Percentiles rank a stretch among this genome's conserved stretches.
These are phyloP conservation scores for Sebastes kiyomatsui DNA, from an alignment of 2,797 vertebrate species.

Conservation along the genomic window DNA sequence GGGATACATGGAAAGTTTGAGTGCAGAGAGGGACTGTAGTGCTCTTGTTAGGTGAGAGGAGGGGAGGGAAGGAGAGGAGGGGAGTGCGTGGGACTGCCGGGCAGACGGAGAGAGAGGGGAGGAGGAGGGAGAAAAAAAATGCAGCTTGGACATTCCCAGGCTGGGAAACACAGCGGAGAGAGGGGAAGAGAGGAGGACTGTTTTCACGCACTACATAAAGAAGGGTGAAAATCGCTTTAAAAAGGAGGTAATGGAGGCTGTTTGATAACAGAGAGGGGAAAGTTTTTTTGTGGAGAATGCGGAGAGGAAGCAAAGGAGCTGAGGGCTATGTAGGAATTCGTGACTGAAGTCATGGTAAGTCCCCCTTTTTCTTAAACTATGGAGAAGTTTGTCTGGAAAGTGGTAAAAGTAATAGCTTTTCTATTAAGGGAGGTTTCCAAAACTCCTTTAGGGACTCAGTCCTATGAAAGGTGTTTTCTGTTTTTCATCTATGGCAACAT, in stretches of 20 bases:
- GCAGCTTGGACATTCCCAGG: slow-evolving; percentile 64
- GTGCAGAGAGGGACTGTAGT: slow-evolving; percentile 71
- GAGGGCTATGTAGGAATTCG: slow-evolving; percentile 77
- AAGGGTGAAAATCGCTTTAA: not conserved
- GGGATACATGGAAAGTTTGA: slow-evolving; percentile 78
- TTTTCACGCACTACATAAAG: not conserved
- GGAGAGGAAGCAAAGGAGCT: slow-evolving; percentile 58
- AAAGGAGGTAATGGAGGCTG: not conserved
- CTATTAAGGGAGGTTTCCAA: not conserved
- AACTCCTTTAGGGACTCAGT: not conserved
- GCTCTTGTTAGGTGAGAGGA: slow-evolving; percentile 74
- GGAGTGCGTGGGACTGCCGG: slow-evolving; percentile 49
- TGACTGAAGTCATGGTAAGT: slow-evolving; percentile 82
- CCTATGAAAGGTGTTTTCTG: not conserved
- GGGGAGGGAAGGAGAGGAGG: slow-evolving; percentile 26
- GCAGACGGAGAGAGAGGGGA: slow-evolving; percentile 39
- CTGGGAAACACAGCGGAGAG: slow-evolving; percentile 55
- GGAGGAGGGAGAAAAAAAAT: not conserved
- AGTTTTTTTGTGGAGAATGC: slow-evolving; percentile 47
- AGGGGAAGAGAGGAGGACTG: slow-evolving; percentile 18
- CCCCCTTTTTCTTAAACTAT: not conserved
- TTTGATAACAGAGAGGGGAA: slow-evolving; percentile 3
- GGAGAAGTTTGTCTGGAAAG: not conserved
- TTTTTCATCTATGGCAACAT: not conserved
- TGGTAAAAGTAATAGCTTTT: not conserved